Base-by-base conservation (phyloP, 1,140 invertebrate species). In the Grapholita molesta region DNA sequence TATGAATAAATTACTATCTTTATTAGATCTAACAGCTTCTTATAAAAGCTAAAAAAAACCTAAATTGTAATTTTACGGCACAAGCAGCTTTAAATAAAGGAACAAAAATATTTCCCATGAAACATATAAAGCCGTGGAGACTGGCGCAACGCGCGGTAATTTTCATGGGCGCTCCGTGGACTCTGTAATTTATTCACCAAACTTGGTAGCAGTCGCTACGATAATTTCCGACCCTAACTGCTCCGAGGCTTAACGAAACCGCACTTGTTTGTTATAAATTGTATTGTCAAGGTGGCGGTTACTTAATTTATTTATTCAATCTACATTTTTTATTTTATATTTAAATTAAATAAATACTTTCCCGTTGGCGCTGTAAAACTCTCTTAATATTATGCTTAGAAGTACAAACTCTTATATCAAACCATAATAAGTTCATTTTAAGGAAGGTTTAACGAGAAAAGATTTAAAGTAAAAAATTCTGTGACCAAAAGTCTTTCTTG, bases 181-280 rank as follows among this genome's bases (percentile, higher is more conserved):
- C 55, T 53, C 52, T 70, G 69, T 72, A 72, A 77, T 77, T 74
- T 77, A 73, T 71, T 69, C 52, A 18, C 23, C n/a, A 12, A 70
- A 66, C 52, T 76, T 73, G 61, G 15, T 57, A 48, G 28, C 67
- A 61, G 33, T 23, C 23, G 28, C 25, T 35, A 67, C 73, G 67
- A 67, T 70, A 71, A 67, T 28, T 67, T 66, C 65, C 65, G 38
- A 70, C 38, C 55, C 24, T 21, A 15, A 32, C 55, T 61, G 55
- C 7, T 28, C 4, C 25, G 25, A 61, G 24, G 67, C 66, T 57
- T 35, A 57, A 67, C 66, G 67, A 70, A 71, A 67, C 68, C 53
- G 55, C 55, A 15, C n/a, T 18, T 30, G 55, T 28, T 24, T 30
- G 28, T 28, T 61, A 61, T 30, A 61, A 61, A 61, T n/a, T 61